Base-by-base conservation (phyloP, 2,113 vertebrate species). In the Bagarius yarrelli region DNA sequence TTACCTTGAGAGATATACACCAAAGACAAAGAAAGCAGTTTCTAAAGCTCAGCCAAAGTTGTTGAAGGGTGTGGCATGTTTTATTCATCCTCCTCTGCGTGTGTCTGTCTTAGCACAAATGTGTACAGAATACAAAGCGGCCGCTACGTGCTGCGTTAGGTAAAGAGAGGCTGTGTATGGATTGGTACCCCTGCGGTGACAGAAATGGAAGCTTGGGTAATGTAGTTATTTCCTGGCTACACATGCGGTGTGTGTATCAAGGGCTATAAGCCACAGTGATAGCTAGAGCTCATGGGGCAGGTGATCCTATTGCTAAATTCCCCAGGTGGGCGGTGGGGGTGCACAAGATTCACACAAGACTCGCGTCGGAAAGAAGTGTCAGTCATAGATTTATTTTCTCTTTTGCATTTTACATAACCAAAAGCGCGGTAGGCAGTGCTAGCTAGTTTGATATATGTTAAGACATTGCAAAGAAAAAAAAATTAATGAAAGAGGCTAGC, bases 381-480 rank as follows among this genome's bases (percentile, higher is more conserved):
- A 69, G 50, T 60, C 66, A 53, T 44, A 27, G 61, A 44, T 91
- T 90, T 90, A 83, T 89, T 92, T 89, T 85, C 85, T 77, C 19
- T n/a, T 63, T 25, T 40, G 5, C 9, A 47, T 47, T 76, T 50
- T 53, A 85, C 86, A 30, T 85, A 80, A 53, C 73, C 71, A 72
- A 70, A 78, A 76, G 86, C 61, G 73, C 55, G 83, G 81, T 30
- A 79, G 79, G 84, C 89, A 88, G 85, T 87, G 89, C 90, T 93
- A 90, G 92, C 89, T 91, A 88, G 89, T 92, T 92, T 93, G 90
- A 89, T 90, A 88, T 88, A 86, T 92, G 90, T 92, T 91, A 91
- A 89, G 86, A 86, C 85, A 87, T 88, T 89, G 90, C 79, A 87
- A 89, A 85, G 88, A 88, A 84, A 87, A 89, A 88, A 89, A 84